Evolutionary conservation across 2,888 invertebrate genomes (phyloP), one percentile per base, ranked within the genome.

Genomic region (Syrphus vitripennis): DNA sequence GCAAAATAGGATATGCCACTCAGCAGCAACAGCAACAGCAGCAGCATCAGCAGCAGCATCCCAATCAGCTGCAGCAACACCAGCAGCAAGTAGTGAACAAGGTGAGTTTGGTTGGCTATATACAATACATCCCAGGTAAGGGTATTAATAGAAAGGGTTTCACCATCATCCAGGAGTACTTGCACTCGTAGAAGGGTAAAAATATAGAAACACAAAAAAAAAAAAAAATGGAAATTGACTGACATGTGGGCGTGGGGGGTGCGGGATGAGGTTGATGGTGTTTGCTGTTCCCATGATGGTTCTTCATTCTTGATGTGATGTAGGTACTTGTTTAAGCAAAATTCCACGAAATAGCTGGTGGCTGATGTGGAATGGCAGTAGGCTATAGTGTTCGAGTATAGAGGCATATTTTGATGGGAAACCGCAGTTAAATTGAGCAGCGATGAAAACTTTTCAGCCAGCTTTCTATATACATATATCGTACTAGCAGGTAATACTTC

Each of bases 1-100:
- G 90, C 88, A 92, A 92, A 90, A 91, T 92, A 90, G 90, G 90
- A 83, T 91, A 90, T 88, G 89, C 88, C 42, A 77, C 89, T 59
- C 90, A 90, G 9, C 89, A 90, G 86, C 91, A 91, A 50, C 71
- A 57, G 6, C 71, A 26, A 10, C 90, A 89, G 6, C 90, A 89
- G 5, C 90, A 89, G 7, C 90, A 89, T 5, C 90, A 89, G 5
- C 90, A 89, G 7, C 90, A 89, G 10, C 88, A 88, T 59, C 1
- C 59, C 10, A 45, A 65, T 45, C 65, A 65, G 29, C 45, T 40
- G 29, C 90, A 90, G 12, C 89, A 90, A 81, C 91, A 90, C 26
- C 65, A 45, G 42, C 65, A 90, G 14, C 90, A 87, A 84, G 88
- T 89, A 84, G 88, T 89, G 88, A 91, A 90, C 87, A 91, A 91